These are phyloP conservation scores for Alexandromys fortis DNA, from an alignment of 2,113 vertebrate genomes.

Conservation along the genomic window DNA sequence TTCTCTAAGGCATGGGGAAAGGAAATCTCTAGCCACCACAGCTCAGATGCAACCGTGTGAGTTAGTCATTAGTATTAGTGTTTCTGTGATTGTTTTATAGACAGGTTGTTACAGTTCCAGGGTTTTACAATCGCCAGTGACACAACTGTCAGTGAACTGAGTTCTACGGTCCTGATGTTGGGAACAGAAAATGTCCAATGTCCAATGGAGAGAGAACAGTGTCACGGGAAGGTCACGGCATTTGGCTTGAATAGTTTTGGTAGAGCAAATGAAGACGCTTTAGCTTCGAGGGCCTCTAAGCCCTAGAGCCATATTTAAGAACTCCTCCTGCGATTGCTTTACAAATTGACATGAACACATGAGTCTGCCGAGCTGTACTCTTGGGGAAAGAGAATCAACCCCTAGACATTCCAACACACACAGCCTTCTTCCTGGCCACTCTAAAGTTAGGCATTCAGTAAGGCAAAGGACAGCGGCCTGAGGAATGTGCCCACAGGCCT, in stretches of 20 bases:
- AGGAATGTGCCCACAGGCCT: not conserved
- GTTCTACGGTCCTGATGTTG: constrained; percentile 57
- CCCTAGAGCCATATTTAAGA: constrained; percentile 38
- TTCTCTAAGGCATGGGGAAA: constrained; percentile 63
- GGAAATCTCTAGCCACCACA: not conserved
- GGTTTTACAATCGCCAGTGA: constrained; percentile 77
- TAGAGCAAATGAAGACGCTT: constrained; percentile 38
- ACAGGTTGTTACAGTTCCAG: constrained; percentile 78
- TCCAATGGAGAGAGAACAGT: not conserved
- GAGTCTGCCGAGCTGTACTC: constrained; percentile 38
- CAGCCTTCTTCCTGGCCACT: constrained; percentile 26
- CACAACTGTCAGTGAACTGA: constrained; percentile 72
- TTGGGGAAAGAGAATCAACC: constrained; percentile 43
- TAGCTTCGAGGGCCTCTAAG: not conserved
- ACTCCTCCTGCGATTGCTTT: constrained; percentile 3
- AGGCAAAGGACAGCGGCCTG: not conserved
- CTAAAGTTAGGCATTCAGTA: constrained; percentile 33
- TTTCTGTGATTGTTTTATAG: constrained; percentile 81
- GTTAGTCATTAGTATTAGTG: constrained; percentile 63
- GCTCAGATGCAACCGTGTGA: constrained; percentile 69
- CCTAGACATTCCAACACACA: constrained; percentile 55
- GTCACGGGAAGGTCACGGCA: constrained; percentile 30
- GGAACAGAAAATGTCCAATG: constrained; percentile 54
- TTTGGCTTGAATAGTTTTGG: not conserved
- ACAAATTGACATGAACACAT: not conserved